These are phyloP conservation scores for Catocala sponsa DNA, from an alignment of 2,888 invertebrate genomes.

Conservation along the genomic window DNA sequence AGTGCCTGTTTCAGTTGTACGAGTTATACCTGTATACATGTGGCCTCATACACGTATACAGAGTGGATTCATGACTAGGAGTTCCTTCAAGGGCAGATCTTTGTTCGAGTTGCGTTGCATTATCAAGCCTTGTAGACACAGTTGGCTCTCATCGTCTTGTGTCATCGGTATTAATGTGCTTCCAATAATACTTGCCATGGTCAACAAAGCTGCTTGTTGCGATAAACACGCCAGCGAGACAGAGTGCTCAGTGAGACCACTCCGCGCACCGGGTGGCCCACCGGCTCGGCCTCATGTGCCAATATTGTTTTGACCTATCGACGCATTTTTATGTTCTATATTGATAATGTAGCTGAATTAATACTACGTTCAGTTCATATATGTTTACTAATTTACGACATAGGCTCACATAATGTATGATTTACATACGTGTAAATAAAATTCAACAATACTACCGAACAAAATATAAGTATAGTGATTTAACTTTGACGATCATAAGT, in stretches of 20 bases:
- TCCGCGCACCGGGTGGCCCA: conserved; percentile 76
- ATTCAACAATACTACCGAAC: too few relatives aligned
- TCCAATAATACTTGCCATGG: conserved; percentile 80
- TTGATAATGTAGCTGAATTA: conserved; percentile 17
- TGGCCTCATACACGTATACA: conserved; percentile 14
- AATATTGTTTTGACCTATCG: conserved; percentile 33
- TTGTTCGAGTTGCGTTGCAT: conserved; percentile 75
- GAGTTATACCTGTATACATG: conserved; percentile 26
- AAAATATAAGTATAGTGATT: too few relatives aligned
- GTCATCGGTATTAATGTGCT: conserved; percentile 85
- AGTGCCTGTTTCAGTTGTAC: conserved; percentile 46
- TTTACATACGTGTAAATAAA: too few relatives aligned
- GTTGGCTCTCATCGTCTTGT: conserved; percentile 84
- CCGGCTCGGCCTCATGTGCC: conserved; percentile 42
- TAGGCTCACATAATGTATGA: too few relatives aligned
- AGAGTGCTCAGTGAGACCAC: conserved; percentile 78
- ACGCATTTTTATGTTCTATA: conserved; percentile 34
- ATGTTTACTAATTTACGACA: too few relatives aligned
- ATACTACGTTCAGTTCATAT: too few relatives aligned
- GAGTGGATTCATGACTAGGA: conserved; percentile 56
- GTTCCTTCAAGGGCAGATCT: conserved; percentile 78
- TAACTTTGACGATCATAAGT: too few relatives aligned
- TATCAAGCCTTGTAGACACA: conserved; percentile 82
- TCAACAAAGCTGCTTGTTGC: conserved; percentile 80
- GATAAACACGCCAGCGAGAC: conserved; percentile 70